These are phyloP conservation scores for Decapterus maruadsi DNA, from an alignment of 2,797 vertebrate genomes.

Conservation along the genomic window DNA sequence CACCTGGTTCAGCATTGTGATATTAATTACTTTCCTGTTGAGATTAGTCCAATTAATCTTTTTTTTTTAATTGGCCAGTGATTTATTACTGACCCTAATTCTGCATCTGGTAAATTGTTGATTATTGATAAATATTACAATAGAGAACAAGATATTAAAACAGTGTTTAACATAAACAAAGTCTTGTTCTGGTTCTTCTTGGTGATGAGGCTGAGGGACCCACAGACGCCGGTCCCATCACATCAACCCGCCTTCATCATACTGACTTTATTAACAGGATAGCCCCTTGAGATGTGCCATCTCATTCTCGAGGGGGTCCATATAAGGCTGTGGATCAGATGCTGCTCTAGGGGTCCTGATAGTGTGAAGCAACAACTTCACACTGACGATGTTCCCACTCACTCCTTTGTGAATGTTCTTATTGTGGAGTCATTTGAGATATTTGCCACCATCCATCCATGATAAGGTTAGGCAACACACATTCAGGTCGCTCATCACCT, in stretches of 20 bases:
- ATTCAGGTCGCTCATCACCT: constrained; percentile 47
- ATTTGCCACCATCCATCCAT: constrained; percentile 65
- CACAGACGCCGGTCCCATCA: not conserved
- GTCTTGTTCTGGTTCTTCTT: not conserved
- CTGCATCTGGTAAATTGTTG: not conserved
- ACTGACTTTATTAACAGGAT: too few relatives aligned
- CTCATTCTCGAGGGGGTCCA: too few relatives aligned
- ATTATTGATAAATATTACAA: not conserved
- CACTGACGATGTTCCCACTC: constrained; percentile 38
- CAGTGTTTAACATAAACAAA: not conserved
- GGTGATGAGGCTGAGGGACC: not conserved
- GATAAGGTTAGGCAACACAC: constrained; percentile 61
- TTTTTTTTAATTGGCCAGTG: not conserved
- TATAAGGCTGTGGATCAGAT: constrained; percentile 40
- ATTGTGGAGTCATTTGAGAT: constrained; percentile 59
- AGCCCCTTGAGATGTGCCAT: too few relatives aligned
- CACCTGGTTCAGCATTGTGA: not conserved
- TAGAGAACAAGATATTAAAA: not conserved
- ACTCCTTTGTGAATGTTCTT: constrained; percentile 44
- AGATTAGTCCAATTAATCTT: not conserved
- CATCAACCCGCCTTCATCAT: constrained; percentile 22
- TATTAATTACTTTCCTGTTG: not conserved
- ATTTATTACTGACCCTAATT: not conserved
- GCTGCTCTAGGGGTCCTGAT: constrained; percentile 19
- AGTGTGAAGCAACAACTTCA: constrained; percentile 44